Evolutionary conservation across 2,888 invertebrate species (phyloP).

Genomic region (Apamea epomidion): DNA sequence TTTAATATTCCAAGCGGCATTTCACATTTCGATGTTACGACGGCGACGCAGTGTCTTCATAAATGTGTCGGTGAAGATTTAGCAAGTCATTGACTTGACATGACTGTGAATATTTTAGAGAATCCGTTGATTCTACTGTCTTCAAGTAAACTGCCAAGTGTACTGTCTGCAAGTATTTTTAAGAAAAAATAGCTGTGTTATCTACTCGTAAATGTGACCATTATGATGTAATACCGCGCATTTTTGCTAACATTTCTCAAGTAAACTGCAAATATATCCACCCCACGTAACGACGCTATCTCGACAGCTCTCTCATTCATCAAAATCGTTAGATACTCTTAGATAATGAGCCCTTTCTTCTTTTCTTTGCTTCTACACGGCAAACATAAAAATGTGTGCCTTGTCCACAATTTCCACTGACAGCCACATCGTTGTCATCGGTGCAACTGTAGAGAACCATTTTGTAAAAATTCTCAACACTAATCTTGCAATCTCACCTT

Average conservation of each 20-base stretch:
- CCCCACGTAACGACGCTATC: constrained; percentile 13
- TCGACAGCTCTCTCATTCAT: constrained; percentile 36
- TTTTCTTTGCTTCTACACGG: neutral
- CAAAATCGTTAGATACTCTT: constrained; percentile 19
- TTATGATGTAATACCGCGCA: constrained; percentile 11
- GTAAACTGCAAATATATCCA: neutral
- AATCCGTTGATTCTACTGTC: neutral
- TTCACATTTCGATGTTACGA: constrained; percentile 39
- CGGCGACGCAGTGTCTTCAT: constrained; percentile 5
- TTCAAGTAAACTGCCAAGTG: too few species aligned
- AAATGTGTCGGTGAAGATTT: constrained; percentile 1
- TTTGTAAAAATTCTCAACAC: constrained; percentile 20
- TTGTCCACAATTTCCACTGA: neutral
- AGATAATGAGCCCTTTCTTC: neutral
- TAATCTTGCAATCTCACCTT: too few species aligned
- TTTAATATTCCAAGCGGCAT: constrained; percentile 55
- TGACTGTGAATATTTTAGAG: neutral
- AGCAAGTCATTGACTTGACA: constrained; percentile 8
- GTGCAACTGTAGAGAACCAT: neutral
- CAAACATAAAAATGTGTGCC: constrained; percentile 8
- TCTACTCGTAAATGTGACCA: neutral
- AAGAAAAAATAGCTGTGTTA: neutral
- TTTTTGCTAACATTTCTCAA: constrained; percentile 5
- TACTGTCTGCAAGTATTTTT: neutral
- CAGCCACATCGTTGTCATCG: neutral